phyloP scores from a whole-genome alignment of 2,797 vertebrate genomes.

The Halcyon badia region DNA sequence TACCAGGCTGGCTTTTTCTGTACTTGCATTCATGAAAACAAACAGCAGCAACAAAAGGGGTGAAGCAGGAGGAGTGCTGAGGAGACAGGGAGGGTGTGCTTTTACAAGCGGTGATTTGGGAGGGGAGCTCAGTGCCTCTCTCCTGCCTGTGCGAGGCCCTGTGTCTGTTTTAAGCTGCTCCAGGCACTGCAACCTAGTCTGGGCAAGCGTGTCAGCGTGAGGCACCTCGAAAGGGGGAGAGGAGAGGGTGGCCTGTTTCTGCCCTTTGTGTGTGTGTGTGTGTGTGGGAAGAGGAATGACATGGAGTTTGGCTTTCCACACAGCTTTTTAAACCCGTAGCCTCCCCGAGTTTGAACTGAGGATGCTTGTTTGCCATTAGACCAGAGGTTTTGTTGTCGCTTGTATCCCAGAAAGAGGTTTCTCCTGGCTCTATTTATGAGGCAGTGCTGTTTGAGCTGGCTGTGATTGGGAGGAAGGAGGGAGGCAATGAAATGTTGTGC shows the following conservation, averaged over 20 bases:
- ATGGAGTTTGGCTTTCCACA: not conserved
- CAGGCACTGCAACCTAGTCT: not conserved
- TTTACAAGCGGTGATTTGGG: not conserved
- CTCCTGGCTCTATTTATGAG: not conserved
- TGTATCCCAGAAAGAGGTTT: conserved; percentile 12
- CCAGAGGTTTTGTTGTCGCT: conserved; percentile 17
- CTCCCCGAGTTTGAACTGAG: not conserved
- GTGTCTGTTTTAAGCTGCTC: conserved; percentile 29
- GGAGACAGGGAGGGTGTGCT: not conserved
- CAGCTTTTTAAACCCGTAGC: not conserved
- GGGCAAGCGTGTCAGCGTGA: not conserved
- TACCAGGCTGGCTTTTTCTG: not conserved
- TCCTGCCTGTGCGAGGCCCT: not conserved
- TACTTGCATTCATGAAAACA: not conserved
- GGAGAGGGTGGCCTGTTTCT: conserved; percentile 31
- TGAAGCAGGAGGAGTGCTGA: not conserved
- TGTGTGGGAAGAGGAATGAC: conserved; percentile 11
- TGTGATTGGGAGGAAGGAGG: conserved; percentile 44
- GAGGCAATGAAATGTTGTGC: conserved; percentile 41
- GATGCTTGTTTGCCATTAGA: conserved; percentile 43
- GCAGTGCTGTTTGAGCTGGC: conserved; percentile 47
- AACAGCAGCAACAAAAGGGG: not conserved
- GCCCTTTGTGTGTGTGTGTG: conserved; percentile 14
- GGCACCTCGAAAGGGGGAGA: conserved; percentile 27
- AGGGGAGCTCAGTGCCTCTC: not conserved